A percentile compares a stretch with the other conserved stretches of the same genome.
These are phyloP conservation scores for Motacilla tschutschensis DNA, from an alignment of 2,113 vertebrate species.

Conservation along the genomic window DNA sequence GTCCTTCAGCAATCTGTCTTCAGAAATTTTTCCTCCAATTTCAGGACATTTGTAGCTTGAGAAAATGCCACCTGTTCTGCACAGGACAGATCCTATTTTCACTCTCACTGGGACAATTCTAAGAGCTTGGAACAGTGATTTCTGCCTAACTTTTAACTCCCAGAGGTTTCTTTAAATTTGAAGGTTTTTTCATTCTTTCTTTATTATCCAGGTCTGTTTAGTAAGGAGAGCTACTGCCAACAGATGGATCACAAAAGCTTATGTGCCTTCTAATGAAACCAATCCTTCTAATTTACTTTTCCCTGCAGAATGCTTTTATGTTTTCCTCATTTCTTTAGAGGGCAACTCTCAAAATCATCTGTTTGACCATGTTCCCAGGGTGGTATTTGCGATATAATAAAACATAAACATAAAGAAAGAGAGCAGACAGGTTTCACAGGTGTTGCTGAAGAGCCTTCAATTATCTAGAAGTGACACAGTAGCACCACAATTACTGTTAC, in stretches of 20 bases:
- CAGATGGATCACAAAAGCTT: conserved; percentile 62
- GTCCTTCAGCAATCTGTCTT: not conserved
- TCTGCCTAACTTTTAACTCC: not conserved
- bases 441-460: conserved; percentile 28
- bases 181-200: not conserved
- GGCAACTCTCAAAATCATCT: conserved; percentile 56
- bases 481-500: not conserved
- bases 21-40: not conserved
- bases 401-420: conserved; percentile 48
- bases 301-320: conserved; percentile 44
- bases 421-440: conserved; percentile 39
- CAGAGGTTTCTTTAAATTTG: not conserved
- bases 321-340: conserved; percentile 37
- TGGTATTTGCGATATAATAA: conserved; percentile 50
- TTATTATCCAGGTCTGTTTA: conserved; percentile 15
- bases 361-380: conserved; percentile 44
- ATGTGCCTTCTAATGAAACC: conserved; percentile 55
- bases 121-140: not conserved
- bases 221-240: conserved; percentile 36
- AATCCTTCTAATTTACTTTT: conserved; percentile 66
- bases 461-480: conserved; percentile 42
- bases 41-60: not conserved
- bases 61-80: not conserved
- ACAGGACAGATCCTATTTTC: not conserved
- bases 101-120: not conserved